Conservation (phyloP, 2,113 vertebrate genomes). For the Porphyrio hochstetteri region DNA sequence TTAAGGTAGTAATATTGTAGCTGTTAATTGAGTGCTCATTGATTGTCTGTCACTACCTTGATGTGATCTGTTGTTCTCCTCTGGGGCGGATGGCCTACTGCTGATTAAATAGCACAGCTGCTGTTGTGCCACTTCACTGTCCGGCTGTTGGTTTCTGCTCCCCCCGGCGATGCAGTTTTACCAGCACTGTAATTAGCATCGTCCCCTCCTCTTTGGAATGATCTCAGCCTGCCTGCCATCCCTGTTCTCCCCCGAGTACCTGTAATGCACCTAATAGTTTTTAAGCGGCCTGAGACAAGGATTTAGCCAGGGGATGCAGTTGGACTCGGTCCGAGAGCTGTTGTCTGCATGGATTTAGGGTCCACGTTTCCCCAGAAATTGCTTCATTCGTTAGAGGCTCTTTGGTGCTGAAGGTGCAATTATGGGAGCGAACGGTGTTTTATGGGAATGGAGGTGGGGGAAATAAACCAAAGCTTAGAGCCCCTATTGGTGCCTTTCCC, state of each 20-base stretch:
- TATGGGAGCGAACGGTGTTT: background rate
- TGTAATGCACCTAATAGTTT: conserved; percentile 1
- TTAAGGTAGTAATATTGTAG: conserved; percentile 65
- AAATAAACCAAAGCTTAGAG: background rate
- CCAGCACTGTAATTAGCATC: conserved; percentile 12
- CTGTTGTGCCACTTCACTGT: background rate
- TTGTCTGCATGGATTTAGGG: conserved; percentile 17
- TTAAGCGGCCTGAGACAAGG: background rate
- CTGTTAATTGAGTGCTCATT: conserved; percentile 71
- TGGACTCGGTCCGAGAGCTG: conserved; percentile 2
- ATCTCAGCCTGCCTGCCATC: background rate
- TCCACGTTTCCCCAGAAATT: background rate
- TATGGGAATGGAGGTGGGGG: background rate
- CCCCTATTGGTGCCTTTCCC: background rate
- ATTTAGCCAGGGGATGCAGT: background rate
- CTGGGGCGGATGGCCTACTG: background rate
- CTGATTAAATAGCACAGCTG: background rate
- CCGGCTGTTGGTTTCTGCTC: background rate
- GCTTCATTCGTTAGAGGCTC: background rate
- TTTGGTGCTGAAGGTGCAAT: conserved; percentile 4
- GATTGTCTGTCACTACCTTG: conserved; percentile 61
- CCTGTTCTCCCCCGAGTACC: background rate
- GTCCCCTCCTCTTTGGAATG: conserved; percentile 29
- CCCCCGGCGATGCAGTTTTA: conserved; percentile 17
- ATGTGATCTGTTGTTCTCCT: conserved; percentile 45